Evolutionary conservation across 2,888 invertebrate genomes (phyloP).

Genomic region (Parnassius orleans): DNA sequence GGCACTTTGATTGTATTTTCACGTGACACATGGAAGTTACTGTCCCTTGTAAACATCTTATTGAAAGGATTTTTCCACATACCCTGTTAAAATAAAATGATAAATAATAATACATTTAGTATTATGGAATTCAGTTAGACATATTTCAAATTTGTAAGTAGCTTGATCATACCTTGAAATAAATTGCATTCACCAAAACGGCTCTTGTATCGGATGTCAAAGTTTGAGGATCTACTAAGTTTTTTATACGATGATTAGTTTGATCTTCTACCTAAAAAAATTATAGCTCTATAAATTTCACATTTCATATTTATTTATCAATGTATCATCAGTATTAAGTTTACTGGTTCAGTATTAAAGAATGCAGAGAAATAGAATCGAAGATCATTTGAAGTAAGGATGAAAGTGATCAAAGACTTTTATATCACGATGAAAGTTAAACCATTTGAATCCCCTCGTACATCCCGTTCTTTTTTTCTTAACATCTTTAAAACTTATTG

Average conservation of each 20-base stretch:
- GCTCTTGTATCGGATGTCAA: conserved; percentile 79
- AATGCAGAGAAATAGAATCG: too few relatives aligned
- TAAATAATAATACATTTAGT: neutral
- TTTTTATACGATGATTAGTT: conserved; percentile 65
- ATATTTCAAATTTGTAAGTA: neutral
- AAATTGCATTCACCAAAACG: conserved; percentile 90
- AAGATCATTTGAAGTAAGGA: too few relatives aligned
- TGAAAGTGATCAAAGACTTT: too few relatives aligned
- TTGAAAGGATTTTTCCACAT: conserved; percentile 85
- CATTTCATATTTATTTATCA: too few relatives aligned
- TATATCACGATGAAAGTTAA: too few relatives aligned
- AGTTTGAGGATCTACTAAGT: conserved; percentile 80
- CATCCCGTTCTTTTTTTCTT: too few relatives aligned
- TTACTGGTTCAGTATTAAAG: too few relatives aligned
- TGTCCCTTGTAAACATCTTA: conserved; percentile 69
- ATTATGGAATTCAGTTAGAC: neutral
- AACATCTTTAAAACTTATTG: neutral
- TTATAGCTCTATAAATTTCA: too few relatives aligned
- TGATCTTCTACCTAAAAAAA: conserved; percentile 60
- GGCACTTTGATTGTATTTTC: conserved; percentile 81
- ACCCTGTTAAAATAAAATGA: conserved; percentile 57
- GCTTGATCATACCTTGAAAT: conserved; percentile 86
- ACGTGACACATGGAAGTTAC: conserved; percentile 83
- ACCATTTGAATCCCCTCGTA: too few relatives aligned
- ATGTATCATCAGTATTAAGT: too few relatives aligned